A percentile compares a stretch with the other conserved stretches of the same genome.
Evolutionary conservation across 1,140 invertebrate species (phyloP).

Genomic region (Drosophila pallidifrons): DNA sequence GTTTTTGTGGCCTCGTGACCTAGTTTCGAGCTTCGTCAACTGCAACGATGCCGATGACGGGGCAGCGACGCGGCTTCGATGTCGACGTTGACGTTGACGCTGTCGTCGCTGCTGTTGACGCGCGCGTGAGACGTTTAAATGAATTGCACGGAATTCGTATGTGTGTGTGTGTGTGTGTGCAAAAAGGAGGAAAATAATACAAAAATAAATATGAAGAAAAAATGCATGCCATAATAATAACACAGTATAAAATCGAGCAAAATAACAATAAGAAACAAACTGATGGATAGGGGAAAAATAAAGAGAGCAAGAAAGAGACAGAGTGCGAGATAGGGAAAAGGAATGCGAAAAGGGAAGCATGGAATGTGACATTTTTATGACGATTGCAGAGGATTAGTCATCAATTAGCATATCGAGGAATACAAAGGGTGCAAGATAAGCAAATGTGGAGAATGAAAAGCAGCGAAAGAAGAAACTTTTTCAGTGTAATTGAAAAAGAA

Average conservation of each 20-base stretch:
- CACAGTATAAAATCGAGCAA: conserved; percentile 22
- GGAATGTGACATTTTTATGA: conserved; percentile 9
- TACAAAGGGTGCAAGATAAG: background rate
- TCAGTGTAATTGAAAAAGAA: conserved; percentile 12
- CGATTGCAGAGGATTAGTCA: conserved; percentile 51
- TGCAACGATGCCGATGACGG: conserved; percentile 65
- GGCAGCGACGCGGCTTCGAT: conserved; percentile 38
- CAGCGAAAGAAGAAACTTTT: background rate
- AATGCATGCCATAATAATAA: conserved; percentile 38
- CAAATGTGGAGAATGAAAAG: background rate
- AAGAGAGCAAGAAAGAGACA: background rate
- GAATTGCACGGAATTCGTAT: conserved; percentile 53
- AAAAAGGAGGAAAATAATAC: conserved; percentile 25
- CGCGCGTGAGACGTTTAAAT: conserved; percentile 70
- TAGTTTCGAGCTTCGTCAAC: conserved; percentile 79
- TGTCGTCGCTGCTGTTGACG: conserved; percentile 29
- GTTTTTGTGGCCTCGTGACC: conserved; percentile 84
- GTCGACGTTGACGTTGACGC: background rate
- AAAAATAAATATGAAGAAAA: conserved; percentile 12
- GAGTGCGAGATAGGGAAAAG: background rate
- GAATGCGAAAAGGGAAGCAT: background rate
- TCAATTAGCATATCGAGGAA: conserved; percentile 49
- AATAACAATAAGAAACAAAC: conserved; percentile 8
- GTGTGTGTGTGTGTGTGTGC: conserved; percentile 37
- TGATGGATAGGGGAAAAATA: background rate